phyloP scores from a whole-genome alignment of 2,888 invertebrate genomes.

The Temnothorax unifasciatus region DNA sequence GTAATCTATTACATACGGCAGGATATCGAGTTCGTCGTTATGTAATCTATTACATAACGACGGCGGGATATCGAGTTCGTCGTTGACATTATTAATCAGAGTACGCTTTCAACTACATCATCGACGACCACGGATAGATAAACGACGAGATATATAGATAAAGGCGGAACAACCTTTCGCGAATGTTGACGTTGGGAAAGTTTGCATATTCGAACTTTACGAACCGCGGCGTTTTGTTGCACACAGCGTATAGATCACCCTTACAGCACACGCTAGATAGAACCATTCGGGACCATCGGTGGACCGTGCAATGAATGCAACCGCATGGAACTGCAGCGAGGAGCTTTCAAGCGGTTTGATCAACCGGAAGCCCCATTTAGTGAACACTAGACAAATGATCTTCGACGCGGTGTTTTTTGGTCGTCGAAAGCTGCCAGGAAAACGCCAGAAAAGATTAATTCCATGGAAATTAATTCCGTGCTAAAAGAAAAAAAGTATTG shows the following conservation, averaged over 20 bases:
- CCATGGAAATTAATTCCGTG: not conserved
- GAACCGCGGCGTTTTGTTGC: not conserved
- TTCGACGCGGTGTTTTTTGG: constrained; percentile 49
- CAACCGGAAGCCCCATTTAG: constrained; percentile 73
- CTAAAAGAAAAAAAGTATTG: not conserved
- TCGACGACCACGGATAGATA: not conserved
- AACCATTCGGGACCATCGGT: constrained; percentile 11
- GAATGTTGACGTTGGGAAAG: constrained; percentile 1
- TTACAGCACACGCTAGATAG: not conserved
- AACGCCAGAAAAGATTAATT: constrained; percentile 13
- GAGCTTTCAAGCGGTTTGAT: constrained; percentile 72
- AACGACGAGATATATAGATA: not conserved
- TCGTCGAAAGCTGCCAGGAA: not conserved
- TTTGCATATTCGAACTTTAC: constrained; percentile 16
- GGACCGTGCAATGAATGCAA: constrained; percentile 36
- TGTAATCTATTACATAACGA: not conserved
- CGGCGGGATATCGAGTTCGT: not conserved
- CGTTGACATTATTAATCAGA: constrained; percentile 31
- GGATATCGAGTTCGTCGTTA: not conserved
- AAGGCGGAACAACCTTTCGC: not conserved
- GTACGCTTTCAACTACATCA: constrained; percentile 22
- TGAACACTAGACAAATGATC: constrained; percentile 67
- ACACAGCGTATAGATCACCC: not conserved
- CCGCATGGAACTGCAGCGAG: constrained; percentile 46
- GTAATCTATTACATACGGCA: not conserved